Evolutionary conservation across 1,140 invertebrate species (phyloP), one percentile per base, ranked within the genome.

Genomic region (Varroa destructor): DNA sequence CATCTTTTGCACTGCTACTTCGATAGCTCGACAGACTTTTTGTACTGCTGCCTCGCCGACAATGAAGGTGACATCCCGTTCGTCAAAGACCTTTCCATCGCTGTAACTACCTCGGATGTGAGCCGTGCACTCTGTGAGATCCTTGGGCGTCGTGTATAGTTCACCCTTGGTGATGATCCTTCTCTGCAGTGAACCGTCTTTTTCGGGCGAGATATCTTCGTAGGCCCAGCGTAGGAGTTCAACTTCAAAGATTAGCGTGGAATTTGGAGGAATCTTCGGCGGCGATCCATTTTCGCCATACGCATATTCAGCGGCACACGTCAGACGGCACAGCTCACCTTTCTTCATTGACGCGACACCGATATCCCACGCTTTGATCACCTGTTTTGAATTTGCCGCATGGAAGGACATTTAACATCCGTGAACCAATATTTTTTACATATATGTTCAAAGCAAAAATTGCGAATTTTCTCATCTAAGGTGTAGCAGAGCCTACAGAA

Each of bases 331-430:
- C 46, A 88, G 80, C 81, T 98, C 94, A 0, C 91, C 90, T 76
- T 88, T 88, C 80, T 89, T 91, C 95, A 99, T 98, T 0, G 89
- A 90, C 0, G 89, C 87, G 5, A 98, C 87, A 70, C 91, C 94
- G 74, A 91, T 85, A 77, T 98, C 94, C 89, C 94, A 98, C 81
- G 86, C 93, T 84, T 92, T 92, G 73, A 99, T 95, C 0, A 96
- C 91, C 75, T 80, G 79, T 1, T 85, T 87, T 87, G 73, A 6
- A 76, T 70, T 4, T 43, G 51, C 72, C n/a, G 6, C 42, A 14
- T n/a, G 42, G 25, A 4, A 43, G 43, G 25, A 25, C 25, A 25
- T 25, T 25, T 25, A 25, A 25, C 25, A 25, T 56, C 25, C 55
- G 14, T 56, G 25, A 25, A 25, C 25, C 25, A 25, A 25, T 25